Evolutionary conservation across 2,888 invertebrate genomes (phyloP).

Genomic region (Chironomus riparius): DNA sequence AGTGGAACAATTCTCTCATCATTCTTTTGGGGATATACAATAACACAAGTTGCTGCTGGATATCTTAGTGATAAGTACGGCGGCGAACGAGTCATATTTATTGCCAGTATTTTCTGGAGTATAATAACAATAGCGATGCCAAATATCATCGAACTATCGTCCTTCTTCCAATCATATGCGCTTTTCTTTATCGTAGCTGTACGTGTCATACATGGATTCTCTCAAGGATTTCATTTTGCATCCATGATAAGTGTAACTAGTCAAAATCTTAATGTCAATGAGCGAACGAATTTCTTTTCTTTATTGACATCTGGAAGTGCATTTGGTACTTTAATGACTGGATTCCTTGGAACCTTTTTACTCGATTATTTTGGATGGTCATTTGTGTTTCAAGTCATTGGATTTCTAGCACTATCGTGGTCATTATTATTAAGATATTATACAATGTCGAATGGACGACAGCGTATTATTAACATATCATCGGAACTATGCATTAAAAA

Average conservation of each 20-base stretch:
- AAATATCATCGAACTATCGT: constrained; percentile 44
- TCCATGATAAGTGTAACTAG: constrained; percentile 60
- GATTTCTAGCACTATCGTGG: constrained; percentile 51
- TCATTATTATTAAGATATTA: constrained; percentile 48
- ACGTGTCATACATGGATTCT: constrained; percentile 54
- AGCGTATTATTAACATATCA: constrained; percentile 41
- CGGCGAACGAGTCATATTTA: constrained; percentile 54
- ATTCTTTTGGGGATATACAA: constrained; percentile 66
- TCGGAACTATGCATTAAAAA: constrained; percentile 40
- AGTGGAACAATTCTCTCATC: constrained; percentile 60
- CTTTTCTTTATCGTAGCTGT: constrained; percentile 50
- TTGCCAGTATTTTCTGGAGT: constrained; percentile 53
- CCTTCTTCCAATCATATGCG: constrained; percentile 39
- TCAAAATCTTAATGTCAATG: constrained; percentile 52
- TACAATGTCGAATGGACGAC: constrained; percentile 40
- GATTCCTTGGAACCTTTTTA: constrained; percentile 56
- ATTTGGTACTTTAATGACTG: constrained; percentile 55
- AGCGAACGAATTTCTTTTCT: constrained; percentile 58
- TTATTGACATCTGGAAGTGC: constrained; percentile 53
- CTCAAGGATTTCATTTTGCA: constrained; percentile 59
- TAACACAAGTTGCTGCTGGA: constrained; percentile 52
- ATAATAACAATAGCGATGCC: constrained; percentile 48
- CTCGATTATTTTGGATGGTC: constrained; percentile 57
- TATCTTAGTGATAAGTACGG: constrained; percentile 53
- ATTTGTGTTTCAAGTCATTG: constrained; percentile 54